A percentile compares a stretch with the other conserved stretches of the same genome.
These are phyloP conservation scores for Hydrophis major DNA, from an alignment of 2,797 vertebrate genomes.

Conservation along the genomic window DNA sequence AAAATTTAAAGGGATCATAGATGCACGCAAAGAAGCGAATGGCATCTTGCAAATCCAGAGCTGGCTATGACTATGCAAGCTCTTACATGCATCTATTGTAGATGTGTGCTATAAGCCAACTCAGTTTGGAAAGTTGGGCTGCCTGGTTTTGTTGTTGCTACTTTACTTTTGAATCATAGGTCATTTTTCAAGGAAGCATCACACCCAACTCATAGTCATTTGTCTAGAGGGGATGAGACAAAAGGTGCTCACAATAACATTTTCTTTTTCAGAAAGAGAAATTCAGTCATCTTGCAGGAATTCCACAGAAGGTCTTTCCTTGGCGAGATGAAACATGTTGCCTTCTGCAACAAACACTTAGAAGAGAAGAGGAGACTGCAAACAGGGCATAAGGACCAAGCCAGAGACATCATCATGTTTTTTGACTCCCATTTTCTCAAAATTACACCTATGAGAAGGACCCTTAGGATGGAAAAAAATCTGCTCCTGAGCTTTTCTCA, in stretches of 20 bases:
- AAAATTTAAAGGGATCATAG: not conserved
- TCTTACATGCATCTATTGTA: not conserved
- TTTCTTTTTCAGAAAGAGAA: not conserved
- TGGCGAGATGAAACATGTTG: not conserved
- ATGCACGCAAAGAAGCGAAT: not conserved
- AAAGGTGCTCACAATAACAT: not conserved
- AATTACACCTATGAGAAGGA: not conserved
- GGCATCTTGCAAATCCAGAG: not conserved
- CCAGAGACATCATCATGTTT: not conserved
- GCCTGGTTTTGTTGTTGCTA: not conserved
- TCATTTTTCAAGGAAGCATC: not conserved
- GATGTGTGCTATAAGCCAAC: not conserved
- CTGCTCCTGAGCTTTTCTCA: not conserved
- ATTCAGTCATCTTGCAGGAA: not conserved
- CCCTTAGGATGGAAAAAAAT: not conserved
- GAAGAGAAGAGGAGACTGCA: not conserved
- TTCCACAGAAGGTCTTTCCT: not conserved
- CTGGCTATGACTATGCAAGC: not conserved
- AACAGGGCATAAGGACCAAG: not conserved
- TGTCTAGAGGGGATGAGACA: not conserved
- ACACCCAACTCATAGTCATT: not conserved
- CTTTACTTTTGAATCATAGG: not conserved
- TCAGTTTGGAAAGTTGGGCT: not conserved
- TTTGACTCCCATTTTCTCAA: not conserved
- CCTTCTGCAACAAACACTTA: not conserved